Percentiles rank a stretch among this genome's conserved stretches.
Evolutionary conservation across 2,888 invertebrate species (phyloP).

Genomic region (Selenia dentaria): DNA sequence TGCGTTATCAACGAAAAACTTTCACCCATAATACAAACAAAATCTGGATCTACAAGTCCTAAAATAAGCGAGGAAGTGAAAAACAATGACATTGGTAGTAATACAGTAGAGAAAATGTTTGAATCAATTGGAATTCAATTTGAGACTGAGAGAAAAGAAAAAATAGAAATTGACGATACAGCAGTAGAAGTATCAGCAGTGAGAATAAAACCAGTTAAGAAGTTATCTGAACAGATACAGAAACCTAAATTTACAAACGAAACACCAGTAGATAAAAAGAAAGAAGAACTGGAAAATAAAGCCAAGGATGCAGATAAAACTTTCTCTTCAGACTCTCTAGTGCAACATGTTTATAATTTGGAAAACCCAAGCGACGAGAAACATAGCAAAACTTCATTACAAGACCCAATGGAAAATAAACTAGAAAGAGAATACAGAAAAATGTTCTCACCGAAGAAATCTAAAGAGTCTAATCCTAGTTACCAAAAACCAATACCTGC

Average conservation of each 20-base stretch:
- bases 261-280: constrained; percentile 16
- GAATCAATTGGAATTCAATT: constrained; percentile 49
- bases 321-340: constrained; percentile 63
- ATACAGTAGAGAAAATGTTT: constrained; percentile 37
- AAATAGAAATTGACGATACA: background rate
- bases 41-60: constrained; percentile 54
- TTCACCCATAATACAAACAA: constrained; percentile 59
- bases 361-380: constrained; percentile 56
- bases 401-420: constrained; percentile 64
- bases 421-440: constrained; percentile 64
- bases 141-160: constrained; percentile 26
- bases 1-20: constrained; percentile 51
- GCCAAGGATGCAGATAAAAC: constrained; percentile 35
- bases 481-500: constrained; percentile 41
- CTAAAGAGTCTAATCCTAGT: constrained; percentile 44
- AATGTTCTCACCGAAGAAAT: constrained; percentile 51
- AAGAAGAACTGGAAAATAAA: constrained; percentile 18
- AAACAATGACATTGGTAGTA: constrained; percentile 48
- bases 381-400: constrained; percentile 40
- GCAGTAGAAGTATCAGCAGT: constrained; percentile 11
- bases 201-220: constrained; percentile 25
- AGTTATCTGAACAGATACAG: constrained; percentile 24
- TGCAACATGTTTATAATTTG: constrained; percentile 65
- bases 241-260: constrained; percentile 28
- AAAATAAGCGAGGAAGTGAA: constrained; percentile 28